Evolutionary conservation across 2,797 vertebrate species (phyloP).

Genomic region (Peromyscus eremicus): DNA sequence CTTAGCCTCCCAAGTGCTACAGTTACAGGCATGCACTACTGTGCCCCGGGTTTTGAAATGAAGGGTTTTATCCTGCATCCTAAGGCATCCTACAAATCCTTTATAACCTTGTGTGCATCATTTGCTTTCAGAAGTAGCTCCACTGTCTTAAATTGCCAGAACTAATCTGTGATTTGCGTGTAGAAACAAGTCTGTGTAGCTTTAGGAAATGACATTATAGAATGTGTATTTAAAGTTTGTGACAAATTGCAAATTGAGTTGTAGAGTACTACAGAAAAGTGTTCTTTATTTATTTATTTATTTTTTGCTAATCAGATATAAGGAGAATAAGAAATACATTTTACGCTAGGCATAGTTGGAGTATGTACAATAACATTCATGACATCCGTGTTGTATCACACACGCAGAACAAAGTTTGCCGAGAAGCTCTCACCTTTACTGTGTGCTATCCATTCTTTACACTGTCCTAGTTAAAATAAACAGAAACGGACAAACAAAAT

Average conservation of each 20-base stretch:
- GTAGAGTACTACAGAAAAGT: neutral
- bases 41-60: neutral
- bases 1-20: neutral
- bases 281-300: neutral
- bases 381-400: neutral
- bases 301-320: neutral
- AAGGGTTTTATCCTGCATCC: neutral
- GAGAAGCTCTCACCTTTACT: neutral
- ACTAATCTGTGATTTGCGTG: constrained; percentile 5
- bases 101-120: neutral
- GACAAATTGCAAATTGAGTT: neutral
- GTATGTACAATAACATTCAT: neutral
- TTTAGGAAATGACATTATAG: neutral
- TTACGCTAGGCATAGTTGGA: neutral
- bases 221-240: constrained; percentile 32
- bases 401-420: neutral
- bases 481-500: too few species aligned
- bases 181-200: neutral
- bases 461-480: neutral
- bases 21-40: neutral
- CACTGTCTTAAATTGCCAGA: neutral
- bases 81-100: neutral
- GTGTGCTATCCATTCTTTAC: neutral
- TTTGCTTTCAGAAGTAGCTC: constrained; percentile 13
- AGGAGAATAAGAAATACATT: neutral